Evolutionary conservation across 2,113 vertebrate species (phyloP).

Genomic region (Dromaius novaehollandiae): DNA sequence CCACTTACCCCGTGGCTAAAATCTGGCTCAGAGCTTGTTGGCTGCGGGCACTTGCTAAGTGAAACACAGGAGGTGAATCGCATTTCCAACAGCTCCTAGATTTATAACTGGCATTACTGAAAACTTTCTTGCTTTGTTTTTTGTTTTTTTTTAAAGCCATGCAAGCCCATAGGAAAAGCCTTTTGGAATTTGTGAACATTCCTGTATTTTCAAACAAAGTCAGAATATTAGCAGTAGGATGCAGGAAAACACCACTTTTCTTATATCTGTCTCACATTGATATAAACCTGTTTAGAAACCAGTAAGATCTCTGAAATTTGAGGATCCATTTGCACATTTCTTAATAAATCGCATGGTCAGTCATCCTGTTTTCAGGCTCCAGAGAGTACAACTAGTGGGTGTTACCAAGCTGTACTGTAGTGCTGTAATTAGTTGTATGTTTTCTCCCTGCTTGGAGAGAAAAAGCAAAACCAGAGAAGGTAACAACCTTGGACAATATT

Average conservation of each 20-base stretch:
- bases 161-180: not conserved
- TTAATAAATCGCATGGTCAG: not conserved
- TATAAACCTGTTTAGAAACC: not conserved
- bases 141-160: not conserved
- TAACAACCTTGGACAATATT: not conserved
- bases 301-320: not conserved
- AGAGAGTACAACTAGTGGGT: not conserved
- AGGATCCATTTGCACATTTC: not conserved
- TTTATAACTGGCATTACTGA: not conserved
- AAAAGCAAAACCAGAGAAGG: not conserved
- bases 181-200: not conserved
- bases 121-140: not conserved
- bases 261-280: not conserved
- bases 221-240: not conserved
- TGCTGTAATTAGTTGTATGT: not conserved
- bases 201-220: not conserved
- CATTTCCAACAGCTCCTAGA: not conserved
- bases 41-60: not conserved
- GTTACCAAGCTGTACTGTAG: not conserved
- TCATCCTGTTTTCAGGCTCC: not conserved
- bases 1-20: not conserved
- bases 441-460: not conserved
- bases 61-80: not conserved
- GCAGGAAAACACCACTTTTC: not conserved
- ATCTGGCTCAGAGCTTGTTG: not conserved